Conservation (phyloP, 2,797 vertebrate species). For the Oreonectes daqikongensis region DNA sequence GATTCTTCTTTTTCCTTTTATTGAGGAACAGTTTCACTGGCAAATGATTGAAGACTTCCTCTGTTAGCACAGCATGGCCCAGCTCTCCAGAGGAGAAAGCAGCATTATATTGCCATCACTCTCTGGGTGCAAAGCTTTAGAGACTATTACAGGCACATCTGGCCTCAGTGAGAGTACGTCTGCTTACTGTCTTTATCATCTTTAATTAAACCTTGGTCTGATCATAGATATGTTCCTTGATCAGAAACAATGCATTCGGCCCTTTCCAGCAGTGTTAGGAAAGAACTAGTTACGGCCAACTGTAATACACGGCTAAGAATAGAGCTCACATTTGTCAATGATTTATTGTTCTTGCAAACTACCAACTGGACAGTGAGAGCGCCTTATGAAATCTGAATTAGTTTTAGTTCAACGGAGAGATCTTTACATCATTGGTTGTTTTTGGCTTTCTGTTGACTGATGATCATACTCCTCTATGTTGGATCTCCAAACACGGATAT, state of each 20-base stretch:
- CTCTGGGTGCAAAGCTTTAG: slow-evolving; percentile 21
- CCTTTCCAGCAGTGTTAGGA: slow-evolving; percentile 49
- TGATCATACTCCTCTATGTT: neutral
- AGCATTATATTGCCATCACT: slow-evolving; percentile 12
- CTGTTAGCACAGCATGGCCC: slow-evolving; percentile 12
- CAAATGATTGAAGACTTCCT: slow-evolving; percentile 46
- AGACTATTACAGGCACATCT: slow-evolving; percentile 37
- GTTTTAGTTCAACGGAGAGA: slow-evolving; percentile 30
- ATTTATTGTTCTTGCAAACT: slow-evolving; percentile 56
- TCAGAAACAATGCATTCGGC: slow-evolving; percentile 41
- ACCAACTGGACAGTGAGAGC: slow-evolving; percentile 16
- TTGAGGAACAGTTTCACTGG: slow-evolving; percentile 15
- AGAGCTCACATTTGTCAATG: slow-evolving; percentile 53
- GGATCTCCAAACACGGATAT: neutral
- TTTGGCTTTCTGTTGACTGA: neutral
- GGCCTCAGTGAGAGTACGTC: slow-evolving; percentile 27
- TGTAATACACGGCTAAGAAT: slow-evolving; percentile 58
- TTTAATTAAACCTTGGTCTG: slow-evolving; percentile 43
- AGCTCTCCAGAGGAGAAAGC: slow-evolving; percentile 18
- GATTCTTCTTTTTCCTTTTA: slow-evolving; percentile 7
- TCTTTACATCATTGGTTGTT: slow-evolving; percentile 38
- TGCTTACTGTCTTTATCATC: slow-evolving; percentile 43
- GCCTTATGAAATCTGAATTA: slow-evolving; percentile 23
- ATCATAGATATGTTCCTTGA: slow-evolving; percentile 43
- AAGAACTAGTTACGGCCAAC: slow-evolving; percentile 53